These are phyloP conservation scores for Lacanobia oleracea DNA, from an alignment of 2,888 invertebrate genomes.

Conservation along the genomic window DNA sequence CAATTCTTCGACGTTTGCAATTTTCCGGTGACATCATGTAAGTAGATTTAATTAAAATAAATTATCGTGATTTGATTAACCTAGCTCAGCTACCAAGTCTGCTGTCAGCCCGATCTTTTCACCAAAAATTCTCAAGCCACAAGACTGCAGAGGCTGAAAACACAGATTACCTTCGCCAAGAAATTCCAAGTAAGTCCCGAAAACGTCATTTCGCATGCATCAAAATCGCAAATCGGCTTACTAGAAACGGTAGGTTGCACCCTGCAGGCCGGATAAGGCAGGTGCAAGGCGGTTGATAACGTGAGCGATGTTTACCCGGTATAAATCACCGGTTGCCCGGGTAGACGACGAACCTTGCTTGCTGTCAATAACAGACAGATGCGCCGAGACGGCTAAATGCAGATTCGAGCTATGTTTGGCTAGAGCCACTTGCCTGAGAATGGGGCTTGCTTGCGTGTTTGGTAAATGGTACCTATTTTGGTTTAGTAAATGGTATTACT, in stretches of 20 bases:
- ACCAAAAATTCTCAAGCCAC: neutral
- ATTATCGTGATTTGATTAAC: neutral
- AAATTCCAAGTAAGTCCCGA: slow-evolving; percentile 35
- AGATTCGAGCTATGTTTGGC: slow-evolving; percentile 68
- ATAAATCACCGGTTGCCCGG: slow-evolving; percentile 70
- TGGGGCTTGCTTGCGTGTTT: slow-evolving; percentile 8
- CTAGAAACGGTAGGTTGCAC: slow-evolving; percentile 60
- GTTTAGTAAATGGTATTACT: slow-evolving; percentile 25
- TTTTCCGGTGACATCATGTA: no score
- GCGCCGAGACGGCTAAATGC: slow-evolving; percentile 72
- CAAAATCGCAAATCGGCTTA: slow-evolving; percentile 85
- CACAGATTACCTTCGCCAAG: slow-evolving; percentile 39
- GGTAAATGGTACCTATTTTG: slow-evolving; percentile 28
- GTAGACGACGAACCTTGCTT: slow-evolving; percentile 72
- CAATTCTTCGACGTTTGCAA: no score
- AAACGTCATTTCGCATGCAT: slow-evolving; percentile 76
- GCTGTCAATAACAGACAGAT: slow-evolving; percentile 76
- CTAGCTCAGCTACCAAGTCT: neutral
- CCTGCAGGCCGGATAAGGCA: slow-evolving; percentile 77
- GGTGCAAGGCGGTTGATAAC: slow-evolving; percentile 84
- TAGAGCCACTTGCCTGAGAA: slow-evolving; percentile 40
- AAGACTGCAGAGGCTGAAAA: slow-evolving; percentile 33
- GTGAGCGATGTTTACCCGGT: slow-evolving; percentile 80
- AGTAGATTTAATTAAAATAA: no score
- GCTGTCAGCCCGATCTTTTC: neutral